Evolutionary conservation across 1,140 invertebrate species (phyloP).

Genomic region (Battus philenor): DNA sequence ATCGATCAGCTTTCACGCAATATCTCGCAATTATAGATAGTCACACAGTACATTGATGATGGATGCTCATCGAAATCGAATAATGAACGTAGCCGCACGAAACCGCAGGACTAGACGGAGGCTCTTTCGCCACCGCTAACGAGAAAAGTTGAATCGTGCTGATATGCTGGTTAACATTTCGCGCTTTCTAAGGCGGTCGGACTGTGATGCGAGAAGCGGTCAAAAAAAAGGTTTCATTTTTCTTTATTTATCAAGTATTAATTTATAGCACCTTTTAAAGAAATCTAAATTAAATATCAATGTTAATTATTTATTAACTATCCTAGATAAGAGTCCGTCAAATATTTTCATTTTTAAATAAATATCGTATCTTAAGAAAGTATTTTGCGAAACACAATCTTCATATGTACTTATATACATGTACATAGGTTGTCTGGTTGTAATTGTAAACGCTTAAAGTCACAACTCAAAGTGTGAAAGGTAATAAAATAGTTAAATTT

Average conservation of each 20-base stretch:
- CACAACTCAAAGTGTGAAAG: no score
- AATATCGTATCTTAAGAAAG: no score
- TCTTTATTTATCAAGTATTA: neutral
- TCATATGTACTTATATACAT: neutral
- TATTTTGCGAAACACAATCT: neutral
- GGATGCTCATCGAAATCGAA: conserved; percentile 56
- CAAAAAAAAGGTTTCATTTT: neutral
- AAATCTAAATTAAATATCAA: neutral
- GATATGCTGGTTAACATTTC: conserved; percentile 36
- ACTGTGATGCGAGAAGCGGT: conserved; percentile 15
- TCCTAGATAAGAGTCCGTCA: no score
- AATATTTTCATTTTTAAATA: no score
- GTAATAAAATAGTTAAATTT: no score
- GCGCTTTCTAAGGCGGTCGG: conserved; percentile 26
- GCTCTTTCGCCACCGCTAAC: conserved; percentile 52
- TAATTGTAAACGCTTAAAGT: no score
- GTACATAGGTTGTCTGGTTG: no score
- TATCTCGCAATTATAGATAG: conserved; percentile 3
- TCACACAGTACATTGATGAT: conserved; percentile 45
- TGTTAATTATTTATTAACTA: neutral
- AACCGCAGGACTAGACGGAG: no score
- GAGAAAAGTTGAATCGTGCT: conserved; percentile 55
- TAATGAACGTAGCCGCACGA: conserved; percentile 59
- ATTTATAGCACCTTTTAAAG: neutral
- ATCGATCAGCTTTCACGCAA: conserved; percentile 1